phyloP scores from a whole-genome alignment of 23 tunicate genomes.

The Halocynthia roretzi region DNA sequence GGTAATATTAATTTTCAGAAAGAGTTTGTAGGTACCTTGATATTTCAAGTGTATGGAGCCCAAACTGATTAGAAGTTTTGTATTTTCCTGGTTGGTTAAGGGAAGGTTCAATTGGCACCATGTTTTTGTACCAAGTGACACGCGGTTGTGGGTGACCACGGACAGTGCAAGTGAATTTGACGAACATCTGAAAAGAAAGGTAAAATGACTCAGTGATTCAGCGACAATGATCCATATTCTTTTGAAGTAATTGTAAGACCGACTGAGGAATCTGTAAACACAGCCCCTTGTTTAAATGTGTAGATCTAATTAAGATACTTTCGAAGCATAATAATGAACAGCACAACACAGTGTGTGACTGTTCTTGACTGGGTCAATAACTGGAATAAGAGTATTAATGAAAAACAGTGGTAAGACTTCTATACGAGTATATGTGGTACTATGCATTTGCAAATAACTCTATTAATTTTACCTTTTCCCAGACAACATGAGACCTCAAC shows the following conservation, averaged over 20 bases:
- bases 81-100: constrained; percentile 49
- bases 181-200: constrained; percentile 62
- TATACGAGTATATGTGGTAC: background rate
- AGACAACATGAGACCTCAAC: constrained; percentile 75
- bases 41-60: constrained; percentile 91
- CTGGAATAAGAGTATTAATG: too few species aligned
- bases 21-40: constrained; percentile 45
- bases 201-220: background rate
- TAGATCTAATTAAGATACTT: too few species aligned
- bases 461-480: constrained; percentile 75
- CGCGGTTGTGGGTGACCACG: constrained; percentile 73
- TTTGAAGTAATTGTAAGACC: too few species aligned
- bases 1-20: too few species aligned
- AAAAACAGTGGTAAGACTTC: too few species aligned
- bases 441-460: background rate
- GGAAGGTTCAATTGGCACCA: constrained; percentile 84
- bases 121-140: constrained; percentile 94
- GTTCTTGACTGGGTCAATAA: too few species aligned
- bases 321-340: too few species aligned
- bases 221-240: too few species aligned
- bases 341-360: too few species aligned
- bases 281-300: too few species aligned
- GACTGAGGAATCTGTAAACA: too few species aligned
- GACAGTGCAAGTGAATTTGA: constrained; percentile 94
- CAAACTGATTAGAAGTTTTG: constrained; percentile 74